Evolutionary conservation across 2,113 vertebrate genomes (phyloP).

Genomic region (Hippocampus barbouri): DNA sequence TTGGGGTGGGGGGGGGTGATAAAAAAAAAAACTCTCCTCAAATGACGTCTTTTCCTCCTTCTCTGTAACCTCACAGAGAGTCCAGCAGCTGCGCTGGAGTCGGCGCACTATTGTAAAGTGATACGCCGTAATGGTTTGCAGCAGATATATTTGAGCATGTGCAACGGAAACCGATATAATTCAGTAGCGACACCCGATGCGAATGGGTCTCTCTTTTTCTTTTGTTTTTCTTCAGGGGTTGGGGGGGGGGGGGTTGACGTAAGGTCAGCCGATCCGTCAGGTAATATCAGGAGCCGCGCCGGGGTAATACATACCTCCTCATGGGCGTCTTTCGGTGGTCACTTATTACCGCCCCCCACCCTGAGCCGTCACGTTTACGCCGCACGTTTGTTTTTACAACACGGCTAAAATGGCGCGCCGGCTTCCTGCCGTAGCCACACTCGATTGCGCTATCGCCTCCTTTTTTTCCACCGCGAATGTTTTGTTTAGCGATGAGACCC

Average conservation of each 20-base stretch:
- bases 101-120: constrained; percentile 58
- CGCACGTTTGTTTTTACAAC: constrained; percentile 60
- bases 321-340: constrained; percentile 57
- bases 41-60: constrained; percentile 59
- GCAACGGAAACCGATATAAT: constrained; percentile 65
- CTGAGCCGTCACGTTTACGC: constrained; percentile 39
- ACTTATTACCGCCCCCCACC: constrained; percentile 27
- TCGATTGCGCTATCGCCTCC: constrained; percentile 41
- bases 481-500: constrained; percentile 55
- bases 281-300: constrained; percentile 35
- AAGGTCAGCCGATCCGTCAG: constrained; percentile 61
- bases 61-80: constrained; percentile 51
- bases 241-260: constrained; percentile 45
- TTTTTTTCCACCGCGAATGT: constrained; percentile 52
- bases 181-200: constrained; percentile 60
- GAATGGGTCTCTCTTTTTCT: constrained; percentile 52
- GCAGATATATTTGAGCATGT: constrained; percentile 63
- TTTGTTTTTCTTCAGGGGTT: not conserved
- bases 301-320: constrained; percentile 55
- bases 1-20: not conserved
- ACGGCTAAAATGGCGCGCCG: constrained; percentile 32
- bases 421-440: constrained; percentile 23
- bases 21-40: constrained; percentile 36
- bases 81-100: constrained; percentile 57
- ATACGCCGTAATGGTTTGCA: constrained; percentile 64